Percentiles rank a stretch among this genome's conserved stretches.
Evolutionary conservation across 2,113 vertebrate species (phyloP).

Genomic region (Stigmatopora nigra): DNA sequence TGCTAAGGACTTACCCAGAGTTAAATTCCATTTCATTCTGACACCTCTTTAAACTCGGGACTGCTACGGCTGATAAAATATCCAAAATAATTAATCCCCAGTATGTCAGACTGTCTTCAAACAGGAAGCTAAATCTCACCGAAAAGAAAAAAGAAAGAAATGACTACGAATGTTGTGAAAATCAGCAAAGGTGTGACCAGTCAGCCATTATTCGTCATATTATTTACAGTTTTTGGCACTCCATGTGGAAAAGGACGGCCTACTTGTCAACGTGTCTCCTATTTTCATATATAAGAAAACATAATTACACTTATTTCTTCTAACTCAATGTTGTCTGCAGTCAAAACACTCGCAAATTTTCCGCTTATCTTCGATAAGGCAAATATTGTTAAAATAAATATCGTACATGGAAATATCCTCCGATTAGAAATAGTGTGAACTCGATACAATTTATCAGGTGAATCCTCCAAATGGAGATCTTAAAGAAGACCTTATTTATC

Average conservation of each 20-base stretch:
- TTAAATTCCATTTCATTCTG: slow-evolving; percentile 58
- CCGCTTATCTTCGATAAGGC: background rate
- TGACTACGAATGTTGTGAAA: slow-evolving; percentile 59
- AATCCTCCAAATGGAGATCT: slow-evolving; percentile 55
- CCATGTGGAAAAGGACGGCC: slow-evolving; percentile 57
- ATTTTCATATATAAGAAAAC: slow-evolving; percentile 34
- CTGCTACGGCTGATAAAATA: slow-evolving; percentile 67
- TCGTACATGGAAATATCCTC: slow-evolving; percentile 48
- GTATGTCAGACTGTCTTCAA: slow-evolving; percentile 67
- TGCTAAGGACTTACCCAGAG: slow-evolving; percentile 30
- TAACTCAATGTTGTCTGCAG: slow-evolving; percentile 21
- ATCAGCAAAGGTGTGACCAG: slow-evolving; percentile 69
- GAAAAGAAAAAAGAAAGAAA: slow-evolving; percentile 45
- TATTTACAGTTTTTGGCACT: slow-evolving; percentile 62
- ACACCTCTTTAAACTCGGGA: slow-evolving; percentile 65
- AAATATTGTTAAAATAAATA: slow-evolving; percentile 30
- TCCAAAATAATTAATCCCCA: slow-evolving; percentile 75
- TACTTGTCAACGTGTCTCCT: slow-evolving; percentile 62
- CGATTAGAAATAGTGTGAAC: slow-evolving; percentile 47
- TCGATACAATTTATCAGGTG: slow-evolving; percentile 56
- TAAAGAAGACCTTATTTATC: slow-evolving; percentile 69
- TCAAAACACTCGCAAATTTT: slow-evolving; percentile 27
- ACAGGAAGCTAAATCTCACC: slow-evolving; percentile 62
- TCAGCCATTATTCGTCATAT: slow-evolving; percentile 72
- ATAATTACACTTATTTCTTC: background rate